Base-by-base conservation (phyloP, 2,888 invertebrate species). In the Poecilus cupreus region DNA sequence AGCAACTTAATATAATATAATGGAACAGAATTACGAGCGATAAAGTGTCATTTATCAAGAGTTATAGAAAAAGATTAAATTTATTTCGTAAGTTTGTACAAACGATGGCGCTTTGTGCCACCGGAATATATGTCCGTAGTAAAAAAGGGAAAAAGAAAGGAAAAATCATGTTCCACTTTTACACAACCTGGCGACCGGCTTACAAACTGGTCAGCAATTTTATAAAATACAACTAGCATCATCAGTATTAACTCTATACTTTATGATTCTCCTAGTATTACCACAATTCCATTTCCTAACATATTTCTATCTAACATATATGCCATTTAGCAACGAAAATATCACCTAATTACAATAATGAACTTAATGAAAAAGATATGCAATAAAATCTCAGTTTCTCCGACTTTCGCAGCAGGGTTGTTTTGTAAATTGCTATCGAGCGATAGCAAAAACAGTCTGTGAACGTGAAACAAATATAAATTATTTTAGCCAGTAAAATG, bases 51-150 rank as follows among this genome's bases (percentile, higher is more conserved):
- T 60, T 77, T 77, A 77, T 77, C 60, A 77, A 77, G 39, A 78
- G 46, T 78, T 78, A 78, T 64, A 78, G 64, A 78, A 78, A 39
- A 78, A 78, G 78, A 78, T 78, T 78, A 78, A 78, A 78, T 64
- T 78, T 78, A 78, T 78, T 78, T 78, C 24, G 46, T 57, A 64
- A 78, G 64, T 78, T 78, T 64, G 10, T 46, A 49, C 64, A 64
- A 78, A 78, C 78, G 43, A 78, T 49, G 51, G 51, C 78, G 43
- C 60, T 57, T 39, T 57, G 51, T 75, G 77, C 43, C 43, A 37
- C 32, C 10, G 8, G 43, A 64, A 78, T 78, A 78, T 78, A 78
- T 78, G 78, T 64, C 18, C 49, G 4, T 22, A 76, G 76, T 32
- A 26, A 60, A 64, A 39, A 64, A 32, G 8, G 26, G 8, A 49